These are phyloP conservation scores for Isaurus tuberculatus DNA, from an alignment of 92 coral and sea anemone genomes.

Conservation along the genomic window DNA sequence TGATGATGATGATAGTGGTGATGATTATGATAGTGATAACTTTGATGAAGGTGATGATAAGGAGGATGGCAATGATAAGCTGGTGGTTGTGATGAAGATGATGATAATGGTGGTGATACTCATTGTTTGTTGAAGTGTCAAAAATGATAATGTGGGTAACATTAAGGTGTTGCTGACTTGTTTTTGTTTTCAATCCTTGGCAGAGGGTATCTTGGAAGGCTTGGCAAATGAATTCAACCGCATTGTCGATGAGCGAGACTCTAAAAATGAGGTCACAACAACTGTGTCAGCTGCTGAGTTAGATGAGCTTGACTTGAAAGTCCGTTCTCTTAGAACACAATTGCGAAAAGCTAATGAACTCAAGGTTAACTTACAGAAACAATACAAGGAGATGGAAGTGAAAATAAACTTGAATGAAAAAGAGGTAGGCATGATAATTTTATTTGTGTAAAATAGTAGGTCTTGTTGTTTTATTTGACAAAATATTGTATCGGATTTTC, in stretches of 20 bases:
- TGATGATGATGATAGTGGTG: neutral
- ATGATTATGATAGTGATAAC: neutral
- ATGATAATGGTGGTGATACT: neutral
- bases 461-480: too few relatives aligned
- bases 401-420: constrained; percentile 81
- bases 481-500: too few relatives aligned
- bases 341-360: constrained; percentile 89
- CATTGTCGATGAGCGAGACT: constrained; percentile 91
- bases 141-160: neutral
- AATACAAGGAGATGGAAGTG: constrained; percentile 87
- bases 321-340: constrained; percentile 94
- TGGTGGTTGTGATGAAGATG: neutral
- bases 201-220: constrained; percentile 88
- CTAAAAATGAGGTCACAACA: constrained; percentile 78
- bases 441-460: too few relatives aligned
- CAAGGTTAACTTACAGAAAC: constrained; percentile 69
- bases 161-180: too few relatives aligned
- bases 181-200: neutral
- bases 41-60: neutral
- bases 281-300: constrained; percentile 76
- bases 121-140: neutral
- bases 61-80: too few relatives aligned
- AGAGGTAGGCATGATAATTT: constrained; percentile 61
- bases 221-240: constrained; percentile 83
- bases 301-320: constrained; percentile 92